Evolutionary conservation across 2,797 vertebrate species (phyloP).

Genomic region (Momotus momota): DNA sequence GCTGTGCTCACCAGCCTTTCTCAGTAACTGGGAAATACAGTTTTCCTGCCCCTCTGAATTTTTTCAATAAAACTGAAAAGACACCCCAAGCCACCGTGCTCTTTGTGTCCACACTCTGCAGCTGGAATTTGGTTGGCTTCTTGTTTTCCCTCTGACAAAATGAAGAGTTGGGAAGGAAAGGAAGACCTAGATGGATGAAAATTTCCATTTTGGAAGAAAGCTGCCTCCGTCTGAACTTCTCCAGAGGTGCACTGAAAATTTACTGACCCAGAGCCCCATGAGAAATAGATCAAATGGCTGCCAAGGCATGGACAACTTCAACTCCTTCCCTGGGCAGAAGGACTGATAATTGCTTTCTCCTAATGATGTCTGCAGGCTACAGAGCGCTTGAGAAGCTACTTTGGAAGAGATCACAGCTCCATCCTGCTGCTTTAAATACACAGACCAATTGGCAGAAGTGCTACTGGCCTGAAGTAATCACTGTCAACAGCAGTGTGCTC

Average conservation of each 20-base stretch:
- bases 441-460: background rate
- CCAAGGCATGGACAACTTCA: background rate
- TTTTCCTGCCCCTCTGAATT: background rate
- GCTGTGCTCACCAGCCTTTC: background rate
- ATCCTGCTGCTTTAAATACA: background rate
- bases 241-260: background rate
- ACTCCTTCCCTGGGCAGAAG: background rate
- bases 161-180: background rate
- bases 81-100: rapidly evolving
- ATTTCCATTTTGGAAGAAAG: background rate
- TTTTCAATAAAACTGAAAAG: background rate
- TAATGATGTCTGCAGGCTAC: background rate
- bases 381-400: background rate
- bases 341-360: background rate
- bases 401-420: background rate
- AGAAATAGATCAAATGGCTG: background rate
- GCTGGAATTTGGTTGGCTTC: background rate
- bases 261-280: background rate
- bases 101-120: rapidly evolving
- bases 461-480: background rate
- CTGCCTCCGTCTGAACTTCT: background rate
- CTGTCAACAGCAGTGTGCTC: background rate
- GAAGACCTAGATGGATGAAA: background rate
- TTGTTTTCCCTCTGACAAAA: background rate
- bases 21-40: background rate